phyloP scores from a whole-genome alignment of 2,797 vertebrate genomes.

The Strix occidentalis region DNA sequence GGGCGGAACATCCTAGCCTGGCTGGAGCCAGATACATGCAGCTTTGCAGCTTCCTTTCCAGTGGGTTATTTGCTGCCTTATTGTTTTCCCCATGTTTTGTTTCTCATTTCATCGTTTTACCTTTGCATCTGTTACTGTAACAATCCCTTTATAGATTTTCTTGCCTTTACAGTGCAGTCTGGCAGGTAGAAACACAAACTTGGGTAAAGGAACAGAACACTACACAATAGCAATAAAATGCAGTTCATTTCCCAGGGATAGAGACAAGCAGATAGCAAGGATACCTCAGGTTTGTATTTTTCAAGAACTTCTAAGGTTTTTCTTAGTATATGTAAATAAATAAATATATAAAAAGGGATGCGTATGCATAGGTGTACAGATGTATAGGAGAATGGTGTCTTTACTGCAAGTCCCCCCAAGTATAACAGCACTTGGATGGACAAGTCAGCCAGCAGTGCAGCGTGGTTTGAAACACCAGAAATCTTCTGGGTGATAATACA shows the following conservation, averaged over 20 bases:
- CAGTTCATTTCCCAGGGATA: not conserved
- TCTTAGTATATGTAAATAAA: not conserved
- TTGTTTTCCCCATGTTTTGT: not conserved
- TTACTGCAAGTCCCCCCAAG: not conserved
- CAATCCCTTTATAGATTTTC: not conserved
- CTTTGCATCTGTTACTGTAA: not conserved
- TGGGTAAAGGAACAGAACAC: not conserved
- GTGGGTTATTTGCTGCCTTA: not conserved
- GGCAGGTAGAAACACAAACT: not conserved
- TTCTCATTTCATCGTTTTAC: not conserved
- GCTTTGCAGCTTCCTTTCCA: not conserved
- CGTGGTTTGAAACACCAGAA: not conserved
- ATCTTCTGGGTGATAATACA: not conserved
- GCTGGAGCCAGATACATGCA: not conserved
- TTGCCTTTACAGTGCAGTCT: not conserved
- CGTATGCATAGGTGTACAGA: not conserved
- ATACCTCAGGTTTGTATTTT: not conserved
- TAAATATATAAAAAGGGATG: not conserved
- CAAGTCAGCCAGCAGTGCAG: not conserved
- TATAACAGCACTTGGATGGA: not conserved
- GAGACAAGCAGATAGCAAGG: not conserved
- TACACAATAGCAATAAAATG: not conserved
- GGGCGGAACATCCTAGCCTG: not conserved
- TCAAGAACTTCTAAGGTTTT: not conserved
- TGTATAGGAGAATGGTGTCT: not conserved